Base-by-base conservation (phyloP, 2,113 vertebrate genomes). In the Xenus cinereus region DNA sequence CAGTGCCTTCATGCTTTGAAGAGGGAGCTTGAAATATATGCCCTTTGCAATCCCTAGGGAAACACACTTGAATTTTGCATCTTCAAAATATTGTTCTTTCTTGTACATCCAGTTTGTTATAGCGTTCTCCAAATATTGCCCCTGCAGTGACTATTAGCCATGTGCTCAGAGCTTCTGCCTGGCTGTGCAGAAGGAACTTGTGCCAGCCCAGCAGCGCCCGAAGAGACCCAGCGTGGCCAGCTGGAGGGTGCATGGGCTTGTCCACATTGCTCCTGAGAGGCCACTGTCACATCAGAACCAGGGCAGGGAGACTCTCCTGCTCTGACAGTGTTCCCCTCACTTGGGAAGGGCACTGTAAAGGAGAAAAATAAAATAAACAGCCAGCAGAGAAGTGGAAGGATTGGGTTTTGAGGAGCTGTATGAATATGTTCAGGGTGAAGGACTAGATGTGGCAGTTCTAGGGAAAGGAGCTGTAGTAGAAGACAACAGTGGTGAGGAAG, bases 1-100 rank as follows among this genome's bases (percentile, higher is more conserved):
- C 67, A 91, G 71, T 76, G 87, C 30, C 41, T 95, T 57, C 50
- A 1, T n/a, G 57, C 93, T 97, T 92, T 97, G 95, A 95, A 95
- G 80, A 75, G 13, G 32, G 27, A 50, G 43, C 71, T 91, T 71
- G 63, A 95, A 91, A 74, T n/a, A 10, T 9, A 3, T 76, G 81
- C 81, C 67, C 78, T 95, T 91, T 83, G 53, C 62, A 57, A 7
- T 82, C 86, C 74, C 53, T 45, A 63, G 87, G 74, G 93, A 92
- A 87, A 85, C 39, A 74, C 6, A 18, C 39, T 88, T 54, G 26
- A 77, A 62, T 87, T 37, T 85, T 77, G 67, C 62, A 79, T 81
- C 83, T 72, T 76, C 78, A 82, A 56, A 67, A 72, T 75, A 48
- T 26, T 67, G 43, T 76, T 37, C 33, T 95, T 95, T 66, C 68